Conservation (phyloP, 2,113 vertebrate genomes). For the Geococcyx californianus region DNA sequence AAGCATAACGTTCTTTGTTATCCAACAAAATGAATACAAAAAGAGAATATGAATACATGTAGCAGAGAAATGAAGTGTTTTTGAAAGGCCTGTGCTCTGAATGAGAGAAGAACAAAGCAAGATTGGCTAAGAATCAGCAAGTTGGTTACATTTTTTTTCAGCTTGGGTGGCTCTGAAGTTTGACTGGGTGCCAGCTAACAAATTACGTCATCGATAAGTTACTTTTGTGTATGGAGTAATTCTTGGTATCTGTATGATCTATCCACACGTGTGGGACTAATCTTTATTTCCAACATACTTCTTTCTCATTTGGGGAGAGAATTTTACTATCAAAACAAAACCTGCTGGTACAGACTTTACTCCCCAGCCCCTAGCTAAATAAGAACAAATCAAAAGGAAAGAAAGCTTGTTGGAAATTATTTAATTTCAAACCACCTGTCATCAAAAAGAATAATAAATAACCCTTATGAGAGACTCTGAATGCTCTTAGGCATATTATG, state of each 20-base stretch:
- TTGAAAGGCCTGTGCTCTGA: conserved; percentile 24
- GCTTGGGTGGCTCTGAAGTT: conserved; percentile 39
- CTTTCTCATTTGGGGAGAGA: not conserved
- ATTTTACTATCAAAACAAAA: not conserved
- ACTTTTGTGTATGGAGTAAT: not conserved
- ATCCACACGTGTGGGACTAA: not conserved
- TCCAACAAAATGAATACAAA: conserved; percentile 25
- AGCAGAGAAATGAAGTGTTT: conserved; percentile 25
- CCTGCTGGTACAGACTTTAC: not conserved
- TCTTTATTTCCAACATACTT: not conserved
- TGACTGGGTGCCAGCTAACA: conserved; percentile 35
- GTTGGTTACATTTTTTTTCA: not conserved
- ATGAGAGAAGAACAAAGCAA: conserved; percentile 26
- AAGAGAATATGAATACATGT: conserved; percentile 22
- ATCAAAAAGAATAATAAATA: conserved; percentile 3
- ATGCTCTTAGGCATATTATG: not conserved
- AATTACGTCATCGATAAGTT: conserved; percentile 41
- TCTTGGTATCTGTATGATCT: not conserved
- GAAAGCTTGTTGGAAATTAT: not conserved
- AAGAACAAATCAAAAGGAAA: conserved; percentile 1
- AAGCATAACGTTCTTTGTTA: conserved; percentile 32
- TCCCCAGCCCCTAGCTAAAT: not conserved
- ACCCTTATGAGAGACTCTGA: not conserved
- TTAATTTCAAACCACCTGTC: not conserved
- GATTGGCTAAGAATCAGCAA: conserved; percentile 12